Conservation (phyloP, 2,113 vertebrate species). For the Apistogramma diplotaenia region DNA sequence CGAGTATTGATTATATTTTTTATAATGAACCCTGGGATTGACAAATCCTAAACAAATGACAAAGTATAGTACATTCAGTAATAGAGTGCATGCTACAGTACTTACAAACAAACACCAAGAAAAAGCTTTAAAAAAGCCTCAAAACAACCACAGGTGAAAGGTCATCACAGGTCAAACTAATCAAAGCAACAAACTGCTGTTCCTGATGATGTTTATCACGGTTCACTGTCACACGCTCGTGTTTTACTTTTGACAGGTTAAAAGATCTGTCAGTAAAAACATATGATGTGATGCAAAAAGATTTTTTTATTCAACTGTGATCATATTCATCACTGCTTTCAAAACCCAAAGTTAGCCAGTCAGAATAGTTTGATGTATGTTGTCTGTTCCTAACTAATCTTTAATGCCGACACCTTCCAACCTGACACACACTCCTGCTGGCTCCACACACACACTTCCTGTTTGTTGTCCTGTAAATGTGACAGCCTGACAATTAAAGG, state of each 20-base stretch:
- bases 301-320: background rate
- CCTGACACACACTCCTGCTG: background rate
- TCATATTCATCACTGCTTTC: background rate
- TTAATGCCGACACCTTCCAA: background rate
- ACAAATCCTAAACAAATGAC: background rate
- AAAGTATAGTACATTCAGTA: background rate
- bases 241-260: background rate
- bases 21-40: background rate
- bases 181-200: background rate
- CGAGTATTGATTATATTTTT: conserved; percentile 1
- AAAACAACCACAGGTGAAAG: background rate
- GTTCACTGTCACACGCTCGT: background rate
- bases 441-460: background rate
- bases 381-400: background rate
- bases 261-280: background rate
- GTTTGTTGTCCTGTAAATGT: background rate
- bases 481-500: no score
- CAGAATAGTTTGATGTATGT: background rate
- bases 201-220: background rate
- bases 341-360: background rate
- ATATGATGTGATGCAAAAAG: background rate
- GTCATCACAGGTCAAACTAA: background rate
- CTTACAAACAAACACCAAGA: background rate
- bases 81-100: background rate
- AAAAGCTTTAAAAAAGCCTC: background rate